These are phyloP conservation scores for Caenorhabditis imperialis DNA, from an alignment of 2,888 invertebrate species.

Conservation along the genomic window DNA sequence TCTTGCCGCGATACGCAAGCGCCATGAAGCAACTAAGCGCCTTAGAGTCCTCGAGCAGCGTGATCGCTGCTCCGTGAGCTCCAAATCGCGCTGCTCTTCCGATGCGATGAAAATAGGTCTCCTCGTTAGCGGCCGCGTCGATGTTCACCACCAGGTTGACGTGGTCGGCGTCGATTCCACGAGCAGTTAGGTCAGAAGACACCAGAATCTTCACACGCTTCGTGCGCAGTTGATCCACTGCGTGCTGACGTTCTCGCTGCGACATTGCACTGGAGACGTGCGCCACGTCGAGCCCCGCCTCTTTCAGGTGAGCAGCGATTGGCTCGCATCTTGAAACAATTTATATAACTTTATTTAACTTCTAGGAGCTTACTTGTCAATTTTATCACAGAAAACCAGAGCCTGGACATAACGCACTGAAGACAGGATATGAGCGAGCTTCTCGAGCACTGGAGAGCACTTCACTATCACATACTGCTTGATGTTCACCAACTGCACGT, in stretches of 20 bases:
- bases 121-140: conserved; percentile 87
- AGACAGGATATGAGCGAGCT: conserved; percentile 82
- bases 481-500: conserved; percentile 81
- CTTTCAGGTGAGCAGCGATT: conserved; percentile 84
- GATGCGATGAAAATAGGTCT: conserved; percentile 93
- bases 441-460: conserved; percentile 30
- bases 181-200: conserved; percentile 87
- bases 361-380: conserved; percentile 83
- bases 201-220: conserved; percentile 89
- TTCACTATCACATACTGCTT: conserved; percentile 68
- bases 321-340: conserved; percentile 85
- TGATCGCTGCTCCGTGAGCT: conserved; percentile 69
- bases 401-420: conserved; percentile 89
- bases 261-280: conserved; percentile 87
- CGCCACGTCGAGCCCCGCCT: conserved; percentile 86
- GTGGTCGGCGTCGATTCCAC: conserved; percentile 94
- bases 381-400: conserved; percentile 91
- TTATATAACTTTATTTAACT: too few species aligned
- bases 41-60: conserved; percentile 56
- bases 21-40: conserved; percentile 36
- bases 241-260: conserved; percentile 86
- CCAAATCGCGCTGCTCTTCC: conserved; percentile 94
- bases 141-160: conserved; percentile 94
- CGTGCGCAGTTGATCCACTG: conserved; percentile 86
- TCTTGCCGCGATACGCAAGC: conserved; percentile 33